Percentiles rank a stretch among this genome's conserved stretches.
Conservation (phyloP, 2,797 vertebrate genomes). For the Tachyglossus aculeatus region DNA sequence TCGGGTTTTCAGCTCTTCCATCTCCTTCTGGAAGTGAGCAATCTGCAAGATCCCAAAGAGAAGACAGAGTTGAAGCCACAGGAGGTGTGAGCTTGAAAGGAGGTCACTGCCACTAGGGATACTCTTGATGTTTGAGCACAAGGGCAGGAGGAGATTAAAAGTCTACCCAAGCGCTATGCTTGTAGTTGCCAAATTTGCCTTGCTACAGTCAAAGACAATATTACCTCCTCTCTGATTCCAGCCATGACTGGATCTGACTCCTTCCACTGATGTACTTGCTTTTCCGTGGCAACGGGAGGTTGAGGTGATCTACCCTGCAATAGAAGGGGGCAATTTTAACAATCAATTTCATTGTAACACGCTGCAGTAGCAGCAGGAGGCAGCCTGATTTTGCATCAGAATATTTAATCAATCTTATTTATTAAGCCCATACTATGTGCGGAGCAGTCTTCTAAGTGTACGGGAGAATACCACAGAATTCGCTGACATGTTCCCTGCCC, state of each 20-base stretch:
- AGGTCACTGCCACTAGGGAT: neutral
- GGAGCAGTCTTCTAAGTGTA: no score
- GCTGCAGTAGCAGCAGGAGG: neutral
- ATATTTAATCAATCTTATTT: neutral
- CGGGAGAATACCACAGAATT: no score
- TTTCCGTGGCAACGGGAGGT: constrained; percentile 74
- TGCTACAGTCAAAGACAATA: neutral
- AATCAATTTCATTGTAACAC: neutral
- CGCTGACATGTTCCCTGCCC: no score
- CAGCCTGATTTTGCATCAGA: neutral
- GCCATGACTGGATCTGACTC: constrained; percentile 89
- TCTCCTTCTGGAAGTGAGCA: constrained; percentile 92
- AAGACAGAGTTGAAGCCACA: neutral
- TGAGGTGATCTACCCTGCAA: constrained; percentile 68
- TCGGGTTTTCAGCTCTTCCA: constrained; percentile 89
- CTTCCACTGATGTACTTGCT: constrained; percentile 84
- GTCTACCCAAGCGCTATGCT: neutral
- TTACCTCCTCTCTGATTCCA: constrained; percentile 93
- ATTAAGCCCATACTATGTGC: neutral
- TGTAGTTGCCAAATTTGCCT: neutral
- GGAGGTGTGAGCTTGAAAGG: neutral
- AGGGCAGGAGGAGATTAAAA: rapidly evolving
- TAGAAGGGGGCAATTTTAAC: neutral
- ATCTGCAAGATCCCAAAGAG: constrained; percentile 74
- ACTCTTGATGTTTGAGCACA: neutral